A percentile compares a stretch with the other conserved stretches of the same genome.
phyloP scores from a whole-genome alignment of 2,113 vertebrate genomes.

The Dasypus novemcinctus region DNA sequence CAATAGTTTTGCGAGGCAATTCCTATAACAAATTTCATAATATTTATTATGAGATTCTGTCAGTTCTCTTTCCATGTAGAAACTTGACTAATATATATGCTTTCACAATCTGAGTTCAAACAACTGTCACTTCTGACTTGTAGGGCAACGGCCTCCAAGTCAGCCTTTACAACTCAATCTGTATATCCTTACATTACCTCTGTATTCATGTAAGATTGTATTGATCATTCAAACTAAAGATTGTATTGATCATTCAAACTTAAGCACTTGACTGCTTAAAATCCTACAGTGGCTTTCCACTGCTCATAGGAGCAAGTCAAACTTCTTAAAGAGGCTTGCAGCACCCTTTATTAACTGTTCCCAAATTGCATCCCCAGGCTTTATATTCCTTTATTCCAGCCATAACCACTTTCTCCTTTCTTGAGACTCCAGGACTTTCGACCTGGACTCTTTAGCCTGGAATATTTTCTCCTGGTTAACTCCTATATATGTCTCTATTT shows the following conservation, averaged over 20 bases:
- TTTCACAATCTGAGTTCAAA: not conserved
- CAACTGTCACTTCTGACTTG: not conserved
- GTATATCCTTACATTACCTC: not conserved
- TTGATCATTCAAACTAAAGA: not conserved
- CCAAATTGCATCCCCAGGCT: not conserved
- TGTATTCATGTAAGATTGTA: not conserved
- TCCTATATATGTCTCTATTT: too few species aligned
- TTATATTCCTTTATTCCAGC: not conserved
- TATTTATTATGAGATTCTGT: too few species aligned
- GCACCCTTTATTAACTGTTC: not conserved
- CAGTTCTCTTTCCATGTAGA: too few species aligned
- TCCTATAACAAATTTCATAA: too few species aligned
- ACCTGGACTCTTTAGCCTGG: not conserved
- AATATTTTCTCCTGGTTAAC: not conserved
- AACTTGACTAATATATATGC: too few species aligned
- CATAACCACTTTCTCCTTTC: not conserved
- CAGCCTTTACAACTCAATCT: not conserved
- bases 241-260: not conserved
- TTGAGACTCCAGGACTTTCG: not conserved
- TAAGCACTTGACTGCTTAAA: not conserved
- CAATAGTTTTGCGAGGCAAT: too few species aligned
- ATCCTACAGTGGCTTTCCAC: not conserved
- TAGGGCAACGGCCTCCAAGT: not conserved
- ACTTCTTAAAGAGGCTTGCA: not conserved
- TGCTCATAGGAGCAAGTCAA: not conserved